A percentile compares a stretch with the other conserved stretches of the same genome.
Evolutionary conservation across 2,888 invertebrate genomes (phyloP).

Genomic region (Leucophenga maculata): DNA sequence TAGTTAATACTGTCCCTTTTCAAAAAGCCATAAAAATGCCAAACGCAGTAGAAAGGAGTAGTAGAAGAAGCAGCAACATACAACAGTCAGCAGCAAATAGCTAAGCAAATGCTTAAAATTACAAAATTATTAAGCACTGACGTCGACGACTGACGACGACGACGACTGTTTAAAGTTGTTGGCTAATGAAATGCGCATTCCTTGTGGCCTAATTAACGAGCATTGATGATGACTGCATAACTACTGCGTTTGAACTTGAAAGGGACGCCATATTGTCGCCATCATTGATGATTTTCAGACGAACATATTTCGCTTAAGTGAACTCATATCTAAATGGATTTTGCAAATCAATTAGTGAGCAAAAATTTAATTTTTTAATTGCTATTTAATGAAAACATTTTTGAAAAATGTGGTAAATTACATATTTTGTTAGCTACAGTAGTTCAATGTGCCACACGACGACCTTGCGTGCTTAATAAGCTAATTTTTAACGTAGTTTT

Average conservation of each 20-base stretch:
- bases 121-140: no score
- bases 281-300: background rate
- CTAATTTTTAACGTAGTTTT: no score
- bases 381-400: background rate
- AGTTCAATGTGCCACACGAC: no score
- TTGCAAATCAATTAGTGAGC: conserved; percentile 33
- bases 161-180: background rate
- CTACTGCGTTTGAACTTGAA: background rate
- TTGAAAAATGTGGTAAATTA: no score
- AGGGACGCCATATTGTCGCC: conserved; percentile 2
- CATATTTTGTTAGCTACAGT: no score
- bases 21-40: conserved; percentile 11
- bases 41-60: background rate
- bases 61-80: background rate
- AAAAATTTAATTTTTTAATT: conserved; percentile 5
- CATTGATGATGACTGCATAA: background rate
- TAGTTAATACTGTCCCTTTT: background rate
- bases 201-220: conserved; percentile 17
- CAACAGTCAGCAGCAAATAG: background rate
- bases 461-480: no score
- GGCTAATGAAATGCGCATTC: conserved; percentile 14
- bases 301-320: conserved; percentile 26
- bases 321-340: conserved; percentile 37
- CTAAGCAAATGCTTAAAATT: no score
- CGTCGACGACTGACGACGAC: no score